Base-by-base conservation (phyloP, 2,797 vertebrate genomes). In the Phrynocephalus guinanensis region DNA sequence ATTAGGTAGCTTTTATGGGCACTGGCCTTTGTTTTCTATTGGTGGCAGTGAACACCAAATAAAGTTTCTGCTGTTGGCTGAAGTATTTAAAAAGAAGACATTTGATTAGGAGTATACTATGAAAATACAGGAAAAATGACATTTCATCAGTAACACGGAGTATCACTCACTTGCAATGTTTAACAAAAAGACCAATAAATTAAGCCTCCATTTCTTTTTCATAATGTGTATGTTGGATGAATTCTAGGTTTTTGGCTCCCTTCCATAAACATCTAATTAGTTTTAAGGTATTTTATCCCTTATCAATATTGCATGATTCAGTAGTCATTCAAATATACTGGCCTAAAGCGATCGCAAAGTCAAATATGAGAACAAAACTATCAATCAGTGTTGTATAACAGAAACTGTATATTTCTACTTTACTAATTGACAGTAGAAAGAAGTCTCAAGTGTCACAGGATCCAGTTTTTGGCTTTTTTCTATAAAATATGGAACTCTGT, bases 1-100 rank as follows among this genome's bases (percentile, higher is more conserved):
- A 75, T 28, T 90, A 82, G 92, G 60, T 92, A 87, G 80, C 79
- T 86, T 68, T 75, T 83, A 81, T 8, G 80, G 87, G 1, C 84
- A 24, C 38, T 92, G 63, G 56, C 84, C 82, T 89, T 87, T 38
- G 38, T 84, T 84, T 87, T 75, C 33, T 66, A 81, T 91, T 63
- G 24, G 63, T 95, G 91, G 86, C 91, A 91, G 77, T 82, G 38
- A 87, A n/a, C 10, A 67, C 84, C 88, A 89, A 92, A 90, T 89
- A 52, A 92, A 48, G 33, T 87, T 89, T 48, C 30, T 52, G 0
- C 78, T 91, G 73, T 87, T 85, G 5, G 48, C 8, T 26, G 20
- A 82, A 26, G 28, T 79, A 73, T 93, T 84, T 91, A 67, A 80
- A 0, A 0, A 77, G 79, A 52, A 84, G 6, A 22, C 7, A 73